Evolutionary conservation across 37 sponge, comb jelly and placozoan genomes (phyloP).

Genomic region (Agelas oroides): DNA sequence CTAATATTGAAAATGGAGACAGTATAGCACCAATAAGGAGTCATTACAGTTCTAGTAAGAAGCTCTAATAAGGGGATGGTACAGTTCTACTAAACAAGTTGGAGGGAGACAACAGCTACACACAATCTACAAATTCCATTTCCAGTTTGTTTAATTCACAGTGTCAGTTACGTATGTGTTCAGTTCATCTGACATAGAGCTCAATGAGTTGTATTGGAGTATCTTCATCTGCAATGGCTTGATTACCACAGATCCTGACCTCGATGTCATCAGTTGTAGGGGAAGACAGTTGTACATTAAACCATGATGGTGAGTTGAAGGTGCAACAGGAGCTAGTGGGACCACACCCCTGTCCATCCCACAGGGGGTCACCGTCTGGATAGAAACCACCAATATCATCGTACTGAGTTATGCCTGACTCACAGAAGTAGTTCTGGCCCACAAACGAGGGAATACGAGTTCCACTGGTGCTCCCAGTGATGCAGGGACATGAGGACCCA

Average conservation of each 20-base stretch:
- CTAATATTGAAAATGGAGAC: no score
- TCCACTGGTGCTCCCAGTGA: not conserved
- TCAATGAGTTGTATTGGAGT: not conserved
- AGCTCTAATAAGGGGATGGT: no score
- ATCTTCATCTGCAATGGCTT: not conserved
- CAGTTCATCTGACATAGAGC: not conserved
- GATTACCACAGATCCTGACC: not conserved
- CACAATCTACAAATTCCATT: no score
- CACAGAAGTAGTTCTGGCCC: slow-evolving; percentile 28
- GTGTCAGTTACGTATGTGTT: no score
- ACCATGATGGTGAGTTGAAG: not conserved
- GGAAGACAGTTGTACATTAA: not conserved
- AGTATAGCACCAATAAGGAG: no score
- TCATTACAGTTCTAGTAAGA: no score
- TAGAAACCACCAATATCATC: not conserved
- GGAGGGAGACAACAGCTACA: no score
- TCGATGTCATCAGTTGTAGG: slow-evolving; percentile 3
- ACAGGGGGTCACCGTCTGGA: slow-evolving; percentile 2
- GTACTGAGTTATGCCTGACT: not conserved
- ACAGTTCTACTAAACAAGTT: no score
- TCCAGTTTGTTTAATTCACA: no score
- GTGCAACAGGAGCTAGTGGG: not conserved
- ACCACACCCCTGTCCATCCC: slow-evolving; percentile 29
- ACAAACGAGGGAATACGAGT: not conserved
- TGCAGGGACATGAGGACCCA: slow-evolving; percentile 12